Conservation (phyloP, 2,113 vertebrate genomes). For the Tupaia chinensis region DNA sequence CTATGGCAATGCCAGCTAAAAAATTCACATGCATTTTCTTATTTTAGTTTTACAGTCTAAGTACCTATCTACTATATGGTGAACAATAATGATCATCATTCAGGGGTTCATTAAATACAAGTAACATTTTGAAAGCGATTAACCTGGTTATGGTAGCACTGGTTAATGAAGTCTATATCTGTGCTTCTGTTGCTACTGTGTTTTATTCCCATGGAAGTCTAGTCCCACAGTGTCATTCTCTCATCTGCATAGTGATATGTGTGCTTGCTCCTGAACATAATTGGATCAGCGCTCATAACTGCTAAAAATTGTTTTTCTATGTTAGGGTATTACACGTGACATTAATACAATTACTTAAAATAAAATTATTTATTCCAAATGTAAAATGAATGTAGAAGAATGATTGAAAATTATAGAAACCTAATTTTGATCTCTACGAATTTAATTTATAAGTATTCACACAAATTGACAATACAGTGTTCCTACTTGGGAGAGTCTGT, state of each 20-base stretch:
- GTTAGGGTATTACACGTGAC: constrained; percentile 66
- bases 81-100: neutral
- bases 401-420: constrained; percentile 53
- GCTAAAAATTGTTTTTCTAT: constrained; percentile 69
- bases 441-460: constrained; percentile 58
- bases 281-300: constrained; percentile 70
- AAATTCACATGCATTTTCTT: constrained; percentile 7
- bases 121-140: neutral
- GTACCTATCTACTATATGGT: neutral
- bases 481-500: neutral
- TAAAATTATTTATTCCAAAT: constrained; percentile 64
- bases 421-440: constrained; percentile 41
- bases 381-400: constrained; percentile 40
- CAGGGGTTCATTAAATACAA: neutral
- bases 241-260: constrained; percentile 1
- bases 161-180: neutral
- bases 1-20: neutral
- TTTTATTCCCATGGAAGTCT: neutral
- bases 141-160: neutral
- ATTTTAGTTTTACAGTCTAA: constrained; percentile 39
- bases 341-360: constrained; percentile 70
- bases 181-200: neutral
- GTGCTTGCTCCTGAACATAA: constrained; percentile 55
- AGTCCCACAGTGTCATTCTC: neutral
- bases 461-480: constrained; percentile 26